Evolutionary conservation across 1,140 invertebrate species (phyloP), one percentile per base, ranked within the genome.

Genomic region (Oppia nitens): DNA sequence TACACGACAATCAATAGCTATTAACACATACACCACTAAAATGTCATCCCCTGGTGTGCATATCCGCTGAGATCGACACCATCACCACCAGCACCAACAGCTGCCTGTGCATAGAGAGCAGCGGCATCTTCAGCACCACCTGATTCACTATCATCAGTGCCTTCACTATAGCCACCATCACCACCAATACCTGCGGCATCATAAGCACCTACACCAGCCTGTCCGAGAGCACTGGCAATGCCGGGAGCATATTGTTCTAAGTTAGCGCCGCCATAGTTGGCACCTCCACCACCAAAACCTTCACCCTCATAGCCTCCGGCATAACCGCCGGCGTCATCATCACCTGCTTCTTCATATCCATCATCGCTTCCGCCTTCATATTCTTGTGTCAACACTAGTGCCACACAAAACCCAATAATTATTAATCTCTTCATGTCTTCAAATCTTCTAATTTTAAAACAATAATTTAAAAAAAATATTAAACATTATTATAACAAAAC

Each of bases 131-230:
- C 32, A 17, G 6, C 6, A 9, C 32, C 32, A 17, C 32, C 32
- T 17, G 32, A 40, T 40, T 40, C 6, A 9, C 32, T 17, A 40
- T 17, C 32, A 40, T 40, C 32, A 40, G 6, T 9, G 17, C 32
- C 32, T 40, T 6, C 32, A 9, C 6, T 17, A 9, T 40, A 6
- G 6, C 32, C 32, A 9, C 32, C 32, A 40, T 40, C 32, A 40
- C 17, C 6, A 40, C 32, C 32, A 40, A 6, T 83, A 9, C 68
- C 66, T 55, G 69, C 61, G 26, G 6, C 32, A 40, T 17, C 32
- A 40, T 40, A 40, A 40, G 6, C 32, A 40, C 32, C 17, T n/a
- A n/a, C n/a, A n/a, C n/a, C n/a, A n/a, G n/a, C n/a, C n/a, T n/a
- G n/a, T n/a, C n/a, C n/a, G n/a, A n/a, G n/a, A n/a, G n/a, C n/a